phyloP scores from a whole-genome alignment of 2,888 invertebrate genomes.

The Pseudococcus viburni region DNA sequence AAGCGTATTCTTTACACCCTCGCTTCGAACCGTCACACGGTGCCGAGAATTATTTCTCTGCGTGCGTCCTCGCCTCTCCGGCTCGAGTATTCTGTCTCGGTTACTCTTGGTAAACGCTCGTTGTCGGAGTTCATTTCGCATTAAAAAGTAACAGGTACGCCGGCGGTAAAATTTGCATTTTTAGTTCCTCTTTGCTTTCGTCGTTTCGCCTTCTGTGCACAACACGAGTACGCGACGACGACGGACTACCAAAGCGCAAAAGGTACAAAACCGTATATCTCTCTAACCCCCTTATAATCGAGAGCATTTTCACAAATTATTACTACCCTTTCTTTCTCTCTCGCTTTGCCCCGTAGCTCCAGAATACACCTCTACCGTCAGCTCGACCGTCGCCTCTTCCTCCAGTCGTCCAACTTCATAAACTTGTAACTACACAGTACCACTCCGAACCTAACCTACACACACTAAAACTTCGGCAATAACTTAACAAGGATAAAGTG shows the following conservation, averaged over 20 bases:
- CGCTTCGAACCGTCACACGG: background rate
- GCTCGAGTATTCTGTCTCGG: background rate
- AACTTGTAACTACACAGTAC: slow-evolving; percentile 38
- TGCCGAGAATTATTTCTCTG: slow-evolving; percentile 10
- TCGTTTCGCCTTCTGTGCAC: background rate
- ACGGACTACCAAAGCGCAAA: background rate
- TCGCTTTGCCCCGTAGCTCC: background rate
- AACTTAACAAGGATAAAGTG: slow-evolving; percentile 49
- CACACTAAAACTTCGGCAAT: slow-evolving; percentile 45
- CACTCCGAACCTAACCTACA: background rate
- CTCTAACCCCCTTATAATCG: slow-evolving; percentile 42
- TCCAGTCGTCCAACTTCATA: slow-evolving; percentile 43
- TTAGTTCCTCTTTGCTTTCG: background rate
- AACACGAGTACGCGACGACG: background rate
- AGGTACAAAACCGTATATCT: slow-evolving; percentile 41
- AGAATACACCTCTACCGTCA: background rate
- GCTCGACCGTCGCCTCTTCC: background rate
- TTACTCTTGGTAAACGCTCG: slow-evolving; percentile 9
- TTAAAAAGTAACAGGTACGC: slow-evolving; percentile 50
- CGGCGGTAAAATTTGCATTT: slow-evolving; percentile 49
- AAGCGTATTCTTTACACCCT: slow-evolving; percentile 40
- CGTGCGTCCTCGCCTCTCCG: background rate
- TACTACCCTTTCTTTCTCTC: background rate
- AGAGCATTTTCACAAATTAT: slow-evolving; percentile 56
- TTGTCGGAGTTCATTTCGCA: slow-evolving; percentile 15